Evolutionary conservation across 2,113 vertebrate species (phyloP).

Genomic region (Aspidoscelis tigris): DNA sequence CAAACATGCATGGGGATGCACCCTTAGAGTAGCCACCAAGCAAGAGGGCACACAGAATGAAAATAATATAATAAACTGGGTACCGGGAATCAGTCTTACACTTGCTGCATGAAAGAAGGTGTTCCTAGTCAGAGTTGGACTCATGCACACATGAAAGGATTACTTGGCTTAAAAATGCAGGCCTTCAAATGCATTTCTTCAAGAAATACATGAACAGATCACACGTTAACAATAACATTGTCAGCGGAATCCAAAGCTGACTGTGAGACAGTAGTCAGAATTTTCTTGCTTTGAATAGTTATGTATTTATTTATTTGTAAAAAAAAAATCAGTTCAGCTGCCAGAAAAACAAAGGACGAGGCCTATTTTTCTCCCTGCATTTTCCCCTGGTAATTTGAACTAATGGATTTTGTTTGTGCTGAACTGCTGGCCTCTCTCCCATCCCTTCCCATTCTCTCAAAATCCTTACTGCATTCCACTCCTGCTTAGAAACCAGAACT

Average conservation of each 20-base stretch:
- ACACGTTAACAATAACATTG: neutral
- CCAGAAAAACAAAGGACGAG: neutral
- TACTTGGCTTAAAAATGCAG: neutral
- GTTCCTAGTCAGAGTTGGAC: no score
- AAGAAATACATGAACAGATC: neutral
- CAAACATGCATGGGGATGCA: no score
- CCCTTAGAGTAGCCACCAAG: no score
- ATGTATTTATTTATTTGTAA: neutral
- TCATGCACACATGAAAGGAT: neutral
- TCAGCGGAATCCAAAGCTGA: neutral
- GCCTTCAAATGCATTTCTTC: neutral
- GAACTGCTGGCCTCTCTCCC: neutral
- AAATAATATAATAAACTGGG: no score
- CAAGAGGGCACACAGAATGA: no score
- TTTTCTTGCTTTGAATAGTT: neutral
- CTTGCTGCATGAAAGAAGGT: no score
- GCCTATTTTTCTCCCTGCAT: neutral
- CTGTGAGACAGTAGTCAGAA: neutral
- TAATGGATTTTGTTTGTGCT: neutral
- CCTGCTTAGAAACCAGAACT: neutral
- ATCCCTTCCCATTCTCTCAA: neutral
- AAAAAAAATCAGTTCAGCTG: neutral
- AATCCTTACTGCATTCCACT: neutral
- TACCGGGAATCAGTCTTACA: no score
- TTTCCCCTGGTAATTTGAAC: neutral